phyloP scores from a whole-genome alignment of 2,113 vertebrate species.

The Anoura caudifer region DNA sequence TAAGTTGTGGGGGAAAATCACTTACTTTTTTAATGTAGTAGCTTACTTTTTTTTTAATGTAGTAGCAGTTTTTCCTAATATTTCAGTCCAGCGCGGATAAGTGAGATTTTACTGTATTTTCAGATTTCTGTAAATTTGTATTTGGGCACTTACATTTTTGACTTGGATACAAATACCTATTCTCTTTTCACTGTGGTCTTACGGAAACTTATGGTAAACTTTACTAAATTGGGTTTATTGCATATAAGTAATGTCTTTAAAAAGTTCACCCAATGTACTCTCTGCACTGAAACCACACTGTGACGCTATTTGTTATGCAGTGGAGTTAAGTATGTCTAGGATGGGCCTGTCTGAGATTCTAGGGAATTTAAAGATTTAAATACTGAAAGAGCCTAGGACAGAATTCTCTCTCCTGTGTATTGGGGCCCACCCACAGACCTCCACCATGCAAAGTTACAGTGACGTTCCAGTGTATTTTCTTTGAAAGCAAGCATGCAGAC shows the following conservation, averaged over 20 bases:
- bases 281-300: not conserved
- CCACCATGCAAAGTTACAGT: not conserved
- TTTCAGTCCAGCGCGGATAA: not conserved
- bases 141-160: slow-evolving; percentile 25
- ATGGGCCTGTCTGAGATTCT: not conserved
- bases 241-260: not conserved
- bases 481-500: slow-evolving; percentile 44
- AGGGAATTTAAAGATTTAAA: slow-evolving; percentile 15
- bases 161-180: slow-evolving; percentile 3
- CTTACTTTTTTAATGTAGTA: not conserved
- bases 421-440: not conserved
- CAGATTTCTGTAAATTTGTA: slow-evolving; percentile 21
- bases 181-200: not conserved
- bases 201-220: not conserved
- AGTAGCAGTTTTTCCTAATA: not conserved
- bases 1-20: not conserved
- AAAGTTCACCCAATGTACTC: not conserved
- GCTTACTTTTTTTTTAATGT: not conserved
- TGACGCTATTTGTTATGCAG: not conserved
- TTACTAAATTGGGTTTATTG: not conserved
- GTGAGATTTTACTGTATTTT: slow-evolving; percentile 56
- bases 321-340: not conserved
- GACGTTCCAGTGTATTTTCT: slow-evolving; percentile 49
- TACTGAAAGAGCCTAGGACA: not conserved
- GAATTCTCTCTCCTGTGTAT: not conserved